These are phyloP conservation scores for Crocallis elinguaria DNA, from an alignment of 2,888 invertebrate genomes.

Conservation along the genomic window DNA sequence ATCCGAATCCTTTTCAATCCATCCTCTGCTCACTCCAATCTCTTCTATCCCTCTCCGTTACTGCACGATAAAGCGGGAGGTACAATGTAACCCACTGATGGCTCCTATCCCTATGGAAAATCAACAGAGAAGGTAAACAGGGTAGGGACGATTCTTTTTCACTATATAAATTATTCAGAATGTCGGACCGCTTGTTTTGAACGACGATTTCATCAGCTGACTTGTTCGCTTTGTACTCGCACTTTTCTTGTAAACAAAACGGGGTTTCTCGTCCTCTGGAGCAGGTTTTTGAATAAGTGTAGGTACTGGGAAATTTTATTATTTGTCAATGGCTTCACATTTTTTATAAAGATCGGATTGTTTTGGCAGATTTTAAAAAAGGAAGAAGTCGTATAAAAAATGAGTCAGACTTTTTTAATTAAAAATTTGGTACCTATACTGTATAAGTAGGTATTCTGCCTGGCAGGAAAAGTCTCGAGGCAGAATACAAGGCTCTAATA, in stretches of 20 bases:
- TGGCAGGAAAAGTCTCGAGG: no score
- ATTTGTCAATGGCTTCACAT: background rate
- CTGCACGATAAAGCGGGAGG: conserved; percentile 45
- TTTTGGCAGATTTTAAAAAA: no score
- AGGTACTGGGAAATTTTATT: background rate
- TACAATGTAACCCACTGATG: conserved; percentile 47
- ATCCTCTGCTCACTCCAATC: conserved; percentile 48
- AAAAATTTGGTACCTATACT: no score
- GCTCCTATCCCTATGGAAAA: conserved; percentile 64
- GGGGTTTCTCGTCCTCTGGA: background rate
- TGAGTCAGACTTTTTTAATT: no score
- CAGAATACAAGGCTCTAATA: no score
- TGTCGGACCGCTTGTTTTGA: conserved; percentile 62
- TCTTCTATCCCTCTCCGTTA: conserved; percentile 39
- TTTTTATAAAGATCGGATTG: no score
- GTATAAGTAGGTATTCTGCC: no score
- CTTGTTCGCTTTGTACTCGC: conserved; percentile 49
- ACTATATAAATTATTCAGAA: conserved; percentile 70
- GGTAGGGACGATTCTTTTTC: conserved; percentile 59
- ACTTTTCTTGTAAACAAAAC: conserved; percentile 29
- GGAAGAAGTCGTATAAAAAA: no score
- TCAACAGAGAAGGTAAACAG: conserved; percentile 67
- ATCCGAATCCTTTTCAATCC: conserved; percentile 63
- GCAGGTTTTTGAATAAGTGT: background rate
- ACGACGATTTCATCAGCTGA: conserved; percentile 66